Conservation (phyloP, 1,140 invertebrate species). For the Drosophila ogumai region DNA sequence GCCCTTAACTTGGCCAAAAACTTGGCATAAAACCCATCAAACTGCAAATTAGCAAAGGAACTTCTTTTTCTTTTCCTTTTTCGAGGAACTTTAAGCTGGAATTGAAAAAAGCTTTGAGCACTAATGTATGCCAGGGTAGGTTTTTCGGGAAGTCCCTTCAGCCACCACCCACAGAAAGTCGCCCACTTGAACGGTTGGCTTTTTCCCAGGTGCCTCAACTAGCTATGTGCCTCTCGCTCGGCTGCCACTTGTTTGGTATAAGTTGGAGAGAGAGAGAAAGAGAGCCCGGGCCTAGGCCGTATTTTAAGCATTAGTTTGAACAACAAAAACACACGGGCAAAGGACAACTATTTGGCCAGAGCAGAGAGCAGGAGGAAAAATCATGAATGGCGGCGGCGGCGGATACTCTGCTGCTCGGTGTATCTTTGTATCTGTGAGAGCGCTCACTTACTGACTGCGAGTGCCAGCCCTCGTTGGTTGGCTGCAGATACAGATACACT, state of each 20-base stretch:
- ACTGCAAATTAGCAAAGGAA: slow-evolving; percentile 41
- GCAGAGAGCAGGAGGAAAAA: slow-evolving; percentile 52
- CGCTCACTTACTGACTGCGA: slow-evolving; percentile 80
- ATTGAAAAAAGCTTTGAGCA: slow-evolving; percentile 40
- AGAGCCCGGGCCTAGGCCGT: slow-evolving; percentile 60
- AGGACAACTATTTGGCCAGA: slow-evolving; percentile 62
- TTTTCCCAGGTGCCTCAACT: slow-evolving; percentile 48
- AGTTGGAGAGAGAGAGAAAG: slow-evolving; percentile 18
- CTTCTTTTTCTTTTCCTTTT: neutral
- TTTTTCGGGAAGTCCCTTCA: neutral
- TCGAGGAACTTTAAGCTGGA: slow-evolving; percentile 45
- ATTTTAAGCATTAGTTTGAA: slow-evolving; percentile 83
- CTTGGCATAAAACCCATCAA: slow-evolving; percentile 37
- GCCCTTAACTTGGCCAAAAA: slow-evolving; percentile 19
- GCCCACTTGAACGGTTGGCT: slow-evolving; percentile 52
- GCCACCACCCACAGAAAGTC: slow-evolving; percentile 7
- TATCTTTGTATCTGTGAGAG: slow-evolving; percentile 12
- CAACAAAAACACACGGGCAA: slow-evolving; percentile 70
- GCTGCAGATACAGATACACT: slow-evolving; percentile 40
- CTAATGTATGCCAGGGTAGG: slow-evolving; percentile 62
- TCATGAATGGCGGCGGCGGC: slow-evolving; percentile 69
- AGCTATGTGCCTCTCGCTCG: slow-evolving; percentile 16
- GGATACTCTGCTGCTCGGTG: too few species aligned
- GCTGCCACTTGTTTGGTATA: neutral
- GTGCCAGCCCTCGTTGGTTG: slow-evolving; percentile 69